Percentiles rank a stretch among this genome's conserved stretches.
Conservation (phyloP, 2,113 vertebrate species). For the Echinops telfairi region DNA sequence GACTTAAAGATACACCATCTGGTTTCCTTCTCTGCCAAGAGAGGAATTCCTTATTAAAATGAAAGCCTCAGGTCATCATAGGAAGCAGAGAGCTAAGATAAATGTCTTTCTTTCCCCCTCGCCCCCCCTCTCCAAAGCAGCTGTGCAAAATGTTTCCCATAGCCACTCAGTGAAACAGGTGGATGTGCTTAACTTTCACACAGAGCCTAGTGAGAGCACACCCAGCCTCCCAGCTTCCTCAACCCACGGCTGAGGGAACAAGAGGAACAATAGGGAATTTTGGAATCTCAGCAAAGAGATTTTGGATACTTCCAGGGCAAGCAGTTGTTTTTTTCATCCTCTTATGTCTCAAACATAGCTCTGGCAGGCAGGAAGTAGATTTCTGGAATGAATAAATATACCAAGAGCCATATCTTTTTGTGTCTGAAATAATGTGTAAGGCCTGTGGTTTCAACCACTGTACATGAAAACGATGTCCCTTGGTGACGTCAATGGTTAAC, state of each 20-base stretch:
- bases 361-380: not conserved
- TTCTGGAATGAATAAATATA: not conserved
- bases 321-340: not conserved
- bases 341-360: not conserved
- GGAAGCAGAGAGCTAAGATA: constrained; percentile 62
- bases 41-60: constrained; percentile 71
- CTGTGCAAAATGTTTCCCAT: constrained; percentile 55
- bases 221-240: not conserved
- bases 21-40: constrained; percentile 74
- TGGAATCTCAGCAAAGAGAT: not conserved
- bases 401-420: not conserved
- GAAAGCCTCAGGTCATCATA: constrained; percentile 74
- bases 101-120: constrained; percentile 54
- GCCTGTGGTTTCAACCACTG: not conserved
- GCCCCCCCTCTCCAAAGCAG: not conserved
- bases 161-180: constrained; percentile 57
- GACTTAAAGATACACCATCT: constrained; percentile 64
- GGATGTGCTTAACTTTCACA: constrained; percentile 67
- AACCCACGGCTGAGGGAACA: not conserved
- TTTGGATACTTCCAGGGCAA: not conserved
- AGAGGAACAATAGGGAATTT: not conserved
- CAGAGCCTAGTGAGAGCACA: constrained; percentile 22
- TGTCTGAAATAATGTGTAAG: not conserved
- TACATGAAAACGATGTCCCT: not conserved
- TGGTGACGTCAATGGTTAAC: not conserved